Conservation (phyloP, 2,797 vertebrate genomes). For the Phalloptychus januarius region DNA sequence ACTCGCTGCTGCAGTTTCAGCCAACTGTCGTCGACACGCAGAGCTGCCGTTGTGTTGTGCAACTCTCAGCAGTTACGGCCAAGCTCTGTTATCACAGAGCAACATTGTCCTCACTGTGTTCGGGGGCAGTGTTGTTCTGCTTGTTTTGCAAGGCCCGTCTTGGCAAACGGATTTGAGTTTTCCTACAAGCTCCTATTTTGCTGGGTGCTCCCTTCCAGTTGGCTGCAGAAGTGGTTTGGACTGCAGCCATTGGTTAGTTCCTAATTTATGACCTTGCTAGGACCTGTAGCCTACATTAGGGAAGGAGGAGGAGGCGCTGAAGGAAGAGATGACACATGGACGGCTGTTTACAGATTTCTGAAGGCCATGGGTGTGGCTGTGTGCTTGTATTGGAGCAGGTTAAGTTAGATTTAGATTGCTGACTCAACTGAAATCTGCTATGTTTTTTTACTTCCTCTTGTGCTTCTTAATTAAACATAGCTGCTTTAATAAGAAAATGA, state of each 20-base stretch:
- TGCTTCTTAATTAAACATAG: not conserved
- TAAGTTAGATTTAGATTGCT: slow-evolving; percentile 18
- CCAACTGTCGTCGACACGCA: not conserved
- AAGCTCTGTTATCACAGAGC: not conserved
- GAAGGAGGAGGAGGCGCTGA: slow-evolving; percentile 31
- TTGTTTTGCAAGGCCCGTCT: slow-evolving; percentile 54
- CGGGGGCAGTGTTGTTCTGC: slow-evolving; percentile 16
- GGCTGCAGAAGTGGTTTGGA: slow-evolving; percentile 47
- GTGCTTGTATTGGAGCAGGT: slow-evolving; percentile 31
- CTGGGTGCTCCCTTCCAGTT: slow-evolving; percentile 37
- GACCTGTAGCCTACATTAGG: slow-evolving; percentile 44
- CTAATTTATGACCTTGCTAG: slow-evolving; percentile 59
- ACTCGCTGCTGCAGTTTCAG: slow-evolving; percentile 13
- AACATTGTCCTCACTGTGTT: not conserved
- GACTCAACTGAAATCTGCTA: not conserved
- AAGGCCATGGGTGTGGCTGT: slow-evolving; percentile 55
- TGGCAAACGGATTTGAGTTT: slow-evolving; percentile 33
- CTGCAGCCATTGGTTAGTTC: slow-evolving; percentile 47
- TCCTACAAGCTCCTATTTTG: slow-evolving; percentile 22
- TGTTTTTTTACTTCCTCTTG: not conserved
- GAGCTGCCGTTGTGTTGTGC: not conserved
- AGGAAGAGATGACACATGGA: slow-evolving; percentile 64
- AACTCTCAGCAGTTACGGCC: not conserved
- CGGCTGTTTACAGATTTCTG: slow-evolving; percentile 64
- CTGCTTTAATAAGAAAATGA: too few species aligned